phyloP scores from a whole-genome alignment of 1,140 invertebrate species.

The Drosophila pachea region DNA sequence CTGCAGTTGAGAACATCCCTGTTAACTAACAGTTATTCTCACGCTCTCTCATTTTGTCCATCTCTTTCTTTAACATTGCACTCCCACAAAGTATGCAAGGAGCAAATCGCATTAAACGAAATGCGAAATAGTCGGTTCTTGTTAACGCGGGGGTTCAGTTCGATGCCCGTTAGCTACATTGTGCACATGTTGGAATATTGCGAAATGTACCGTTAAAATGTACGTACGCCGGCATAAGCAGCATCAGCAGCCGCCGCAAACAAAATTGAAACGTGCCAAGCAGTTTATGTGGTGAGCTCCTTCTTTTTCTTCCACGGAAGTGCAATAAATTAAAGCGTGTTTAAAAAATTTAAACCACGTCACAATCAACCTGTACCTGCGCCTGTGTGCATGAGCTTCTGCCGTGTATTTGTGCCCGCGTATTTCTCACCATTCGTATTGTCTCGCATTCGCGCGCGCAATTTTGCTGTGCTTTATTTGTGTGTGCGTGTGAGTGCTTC shows the following conservation, averaged over 20 bases:
- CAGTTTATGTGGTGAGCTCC: not conserved
- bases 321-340: conserved; percentile 61
- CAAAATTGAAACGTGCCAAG: conserved; percentile 30
- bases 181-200: not conserved
- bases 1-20: not conserved
- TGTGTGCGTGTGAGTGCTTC: conserved; percentile 8
- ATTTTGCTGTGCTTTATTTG: conserved; percentile 21
- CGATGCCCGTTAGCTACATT: conserved; percentile 3
- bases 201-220: conserved; percentile 25
- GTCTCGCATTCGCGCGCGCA: conserved; percentile 50
- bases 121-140: conserved; percentile 26
- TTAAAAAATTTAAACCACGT: conserved; percentile 32
- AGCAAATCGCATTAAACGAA: not conserved
- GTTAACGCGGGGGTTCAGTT: conserved; percentile 41
- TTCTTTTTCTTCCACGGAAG: not conserved
- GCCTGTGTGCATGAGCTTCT: conserved; percentile 4
- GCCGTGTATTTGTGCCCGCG: not conserved
- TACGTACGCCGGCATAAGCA: conserved; percentile 39
- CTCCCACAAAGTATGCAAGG: conserved; percentile 44
- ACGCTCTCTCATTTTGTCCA: not conserved
- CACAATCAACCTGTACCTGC: conserved; percentile 7
- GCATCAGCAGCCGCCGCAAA: not conserved
- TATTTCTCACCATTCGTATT: conserved; percentile 14
- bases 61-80: not conserved
- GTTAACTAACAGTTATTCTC: conserved; percentile 4